A percentile compares a stretch with the other conserved stretches of the same genome.
Evolutionary conservation across 2,797 vertebrate species (phyloP).

Genomic region (Florisuga fusca): DNA sequence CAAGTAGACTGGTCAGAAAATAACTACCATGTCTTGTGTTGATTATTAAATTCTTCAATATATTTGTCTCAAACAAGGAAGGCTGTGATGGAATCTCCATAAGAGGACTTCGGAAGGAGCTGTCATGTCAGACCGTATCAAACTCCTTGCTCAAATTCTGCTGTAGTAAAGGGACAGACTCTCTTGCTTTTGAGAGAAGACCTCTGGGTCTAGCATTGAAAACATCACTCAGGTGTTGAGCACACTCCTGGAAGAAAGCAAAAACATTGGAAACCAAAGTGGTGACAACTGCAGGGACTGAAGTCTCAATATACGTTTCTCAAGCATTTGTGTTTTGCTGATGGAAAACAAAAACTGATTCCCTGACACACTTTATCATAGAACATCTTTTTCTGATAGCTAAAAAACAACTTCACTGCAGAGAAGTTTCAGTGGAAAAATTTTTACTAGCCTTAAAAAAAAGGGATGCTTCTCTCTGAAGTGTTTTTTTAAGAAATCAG

Average conservation of each 20-base stretch:
- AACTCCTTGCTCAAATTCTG: neutral
- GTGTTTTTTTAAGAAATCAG: neutral
- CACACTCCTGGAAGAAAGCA: neutral
- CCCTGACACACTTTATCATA: neutral
- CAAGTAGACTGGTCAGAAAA: neutral
- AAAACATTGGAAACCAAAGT: neutral
- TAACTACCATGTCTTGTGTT: accelerated
- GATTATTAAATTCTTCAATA: neutral
- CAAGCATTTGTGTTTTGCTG: neutral
- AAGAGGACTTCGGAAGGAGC: neutral
- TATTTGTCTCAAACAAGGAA: neutral
- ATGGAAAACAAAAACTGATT: neutral
- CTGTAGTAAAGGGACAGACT: neutral
- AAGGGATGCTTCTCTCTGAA: neutral
- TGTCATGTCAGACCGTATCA: neutral
- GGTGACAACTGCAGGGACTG: neutral
- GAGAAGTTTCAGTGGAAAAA: neutral
- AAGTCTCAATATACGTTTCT: neutral
- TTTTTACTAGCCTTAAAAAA: neutral
- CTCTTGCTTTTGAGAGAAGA: neutral
- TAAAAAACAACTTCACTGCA: neutral
- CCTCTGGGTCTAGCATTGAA: neutral
- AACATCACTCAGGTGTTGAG: neutral
- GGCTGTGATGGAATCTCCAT: neutral
- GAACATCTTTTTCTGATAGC: neutral